A percentile compares a stretch with the other conserved stretches of the same genome.
phyloP scores from a whole-genome alignment of 2,113 vertebrate genomes.

The Ophthalmolycus amberensis region DNA sequence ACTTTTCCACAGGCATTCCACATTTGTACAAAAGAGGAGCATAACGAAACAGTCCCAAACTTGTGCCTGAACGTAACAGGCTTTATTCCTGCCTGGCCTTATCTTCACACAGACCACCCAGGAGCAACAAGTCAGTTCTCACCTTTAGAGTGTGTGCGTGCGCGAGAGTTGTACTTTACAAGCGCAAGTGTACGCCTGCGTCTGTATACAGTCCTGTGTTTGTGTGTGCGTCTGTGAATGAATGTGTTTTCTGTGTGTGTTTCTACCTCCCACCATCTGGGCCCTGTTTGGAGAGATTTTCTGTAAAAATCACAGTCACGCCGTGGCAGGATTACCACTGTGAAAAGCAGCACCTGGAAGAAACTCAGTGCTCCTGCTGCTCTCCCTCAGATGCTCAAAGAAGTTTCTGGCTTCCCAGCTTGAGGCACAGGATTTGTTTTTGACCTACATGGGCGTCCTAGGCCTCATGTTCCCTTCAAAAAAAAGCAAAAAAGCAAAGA shows the following conservation, averaged over 20 bases:
- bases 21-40: constrained; percentile 53
- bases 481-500: constrained; percentile 51
- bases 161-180: neutral
- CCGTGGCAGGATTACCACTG: constrained; percentile 78
- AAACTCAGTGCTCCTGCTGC: constrained; percentile 67
- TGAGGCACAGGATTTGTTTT: constrained; percentile 76
- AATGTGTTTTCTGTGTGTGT: constrained; percentile 38
- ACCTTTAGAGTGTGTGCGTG: constrained; percentile 48
- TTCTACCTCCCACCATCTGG: constrained; percentile 75
- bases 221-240: constrained; percentile 33
- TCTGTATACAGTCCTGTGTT: constrained; percentile 7
- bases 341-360: constrained; percentile 81
- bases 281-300: constrained; percentile 76
- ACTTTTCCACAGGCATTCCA: constrained; percentile 50
- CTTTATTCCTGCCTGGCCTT: constrained; percentile 63
- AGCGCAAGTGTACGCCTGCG: neutral
- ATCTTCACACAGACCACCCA: constrained; percentile 80
- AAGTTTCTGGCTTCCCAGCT: constrained; percentile 77
- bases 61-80: constrained; percentile 47
- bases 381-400: constrained; percentile 73
- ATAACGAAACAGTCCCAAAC: constrained; percentile 54
- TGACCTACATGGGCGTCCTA: constrained; percentile 79
- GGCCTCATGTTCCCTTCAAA: constrained; percentile 59
- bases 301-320: constrained; percentile 79
- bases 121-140: constrained; percentile 70